A percentile compares a stretch with the other conserved stretches of the same genome.
phyloP scores from a whole-genome alignment of 2,888 invertebrate species.

The Napeogenes sylphis region DNA sequence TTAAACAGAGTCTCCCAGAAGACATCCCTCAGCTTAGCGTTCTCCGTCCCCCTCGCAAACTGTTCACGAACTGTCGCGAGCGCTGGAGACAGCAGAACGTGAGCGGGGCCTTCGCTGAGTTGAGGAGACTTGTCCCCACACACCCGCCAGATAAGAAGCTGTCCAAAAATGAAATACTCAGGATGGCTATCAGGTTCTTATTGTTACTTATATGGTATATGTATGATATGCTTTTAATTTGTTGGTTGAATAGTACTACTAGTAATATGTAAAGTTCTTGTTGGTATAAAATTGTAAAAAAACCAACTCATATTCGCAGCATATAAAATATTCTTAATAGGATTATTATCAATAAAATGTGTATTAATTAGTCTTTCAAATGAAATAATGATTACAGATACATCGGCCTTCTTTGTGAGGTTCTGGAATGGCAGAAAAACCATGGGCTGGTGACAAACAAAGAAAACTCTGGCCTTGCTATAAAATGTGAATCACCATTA shows the following conservation, averaged over 20 bases:
- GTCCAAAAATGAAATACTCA: slow-evolving; percentile 96
- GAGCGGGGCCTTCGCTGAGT: slow-evolving; percentile 95
- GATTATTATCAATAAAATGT: no score
- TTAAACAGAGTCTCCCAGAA: slow-evolving; percentile 51
- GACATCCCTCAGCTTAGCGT: slow-evolving; percentile 54
- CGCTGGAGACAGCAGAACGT: slow-evolving; percentile 98
- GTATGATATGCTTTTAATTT: no score
- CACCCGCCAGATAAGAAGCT: slow-evolving; percentile 98
- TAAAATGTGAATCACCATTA: slow-evolving; percentile 74
- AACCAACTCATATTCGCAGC: no score
- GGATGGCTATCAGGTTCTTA: slow-evolving; percentile 91
- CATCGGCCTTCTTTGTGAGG: slow-evolving; percentile 89
- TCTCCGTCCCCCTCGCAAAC: slow-evolving; percentile 79
- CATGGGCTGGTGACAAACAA: slow-evolving; percentile 66
- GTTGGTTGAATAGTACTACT: no score
- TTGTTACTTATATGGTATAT: not conserved
- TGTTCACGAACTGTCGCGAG: slow-evolving; percentile 95
- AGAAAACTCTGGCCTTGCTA: slow-evolving; percentile 67
- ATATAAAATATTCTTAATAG: no score
- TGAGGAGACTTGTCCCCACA: slow-evolving; percentile 94
- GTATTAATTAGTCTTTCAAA: no score
- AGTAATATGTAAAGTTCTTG: no score
- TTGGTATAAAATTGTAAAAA: no score
- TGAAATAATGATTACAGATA: slow-evolving; percentile 75
- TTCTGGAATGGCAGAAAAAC: slow-evolving; percentile 91